Conservation (phyloP, 2,797 vertebrate species). For the Galaxias olidus region DNA sequence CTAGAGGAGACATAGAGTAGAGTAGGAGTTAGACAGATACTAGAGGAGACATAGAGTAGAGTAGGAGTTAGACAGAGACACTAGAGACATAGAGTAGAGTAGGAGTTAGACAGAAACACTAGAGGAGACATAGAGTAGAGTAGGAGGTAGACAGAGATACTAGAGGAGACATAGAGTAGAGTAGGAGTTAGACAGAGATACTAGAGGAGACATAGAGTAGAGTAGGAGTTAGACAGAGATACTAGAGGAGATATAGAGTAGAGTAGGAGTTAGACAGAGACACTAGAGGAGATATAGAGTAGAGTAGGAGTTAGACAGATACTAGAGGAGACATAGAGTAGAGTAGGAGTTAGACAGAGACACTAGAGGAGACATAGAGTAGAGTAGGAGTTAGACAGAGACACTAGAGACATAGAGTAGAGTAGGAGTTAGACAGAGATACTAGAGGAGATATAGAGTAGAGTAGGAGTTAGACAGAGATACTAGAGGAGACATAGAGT, state of each 20-base stretch:
- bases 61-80: constrained; percentile 44
- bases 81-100: constrained; percentile 29
- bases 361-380: constrained; percentile 34
- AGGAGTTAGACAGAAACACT: constrained; percentile 48
- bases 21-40: too few relatives aligned
- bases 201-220: constrained; percentile 28
- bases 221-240: constrained; percentile 41
- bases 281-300: constrained; percentile 35
- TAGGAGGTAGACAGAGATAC: too few relatives aligned
- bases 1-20: constrained; percentile 28
- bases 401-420: too few relatives aligned
- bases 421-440: too few relatives aligned
- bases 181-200: constrained; percentile 44
- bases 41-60: constrained; percentile 38
- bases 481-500: constrained; percentile 36
- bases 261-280: too few relatives aligned
- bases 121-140: constrained; percentile 19
- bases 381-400: constrained; percentile 39
- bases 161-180: constrained; percentile 38
- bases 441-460: constrained; percentile 27
- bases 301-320: constrained; percentile 41
- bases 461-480: constrained; percentile 39
- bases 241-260: constrained; percentile 32
- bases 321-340: constrained; percentile 32
- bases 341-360: too few relatives aligned